These are phyloP conservation scores for Scyliorhinus canicula DNA, from an alignment of 2,797 vertebrate species.

Conservation along the genomic window DNA sequence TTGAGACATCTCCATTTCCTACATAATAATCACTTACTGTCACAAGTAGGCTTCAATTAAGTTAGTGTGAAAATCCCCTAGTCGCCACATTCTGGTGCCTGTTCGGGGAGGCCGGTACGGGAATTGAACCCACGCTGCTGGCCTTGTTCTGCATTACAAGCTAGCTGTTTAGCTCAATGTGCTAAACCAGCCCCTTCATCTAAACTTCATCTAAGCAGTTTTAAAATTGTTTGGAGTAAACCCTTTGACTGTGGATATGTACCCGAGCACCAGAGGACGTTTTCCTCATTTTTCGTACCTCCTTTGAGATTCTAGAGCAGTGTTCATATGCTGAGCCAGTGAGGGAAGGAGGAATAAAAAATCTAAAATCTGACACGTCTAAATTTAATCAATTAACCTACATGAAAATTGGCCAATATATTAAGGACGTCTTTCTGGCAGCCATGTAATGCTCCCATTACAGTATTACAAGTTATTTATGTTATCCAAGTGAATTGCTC, in stretches of 20 bases:
- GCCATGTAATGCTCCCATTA: background rate
- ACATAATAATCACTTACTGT: no score
- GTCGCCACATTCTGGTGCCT: no score
- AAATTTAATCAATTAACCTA: background rate
- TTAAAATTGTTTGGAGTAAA: background rate
- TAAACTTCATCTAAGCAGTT: background rate
- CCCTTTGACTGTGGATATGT: background rate
- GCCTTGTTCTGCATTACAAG: no score
- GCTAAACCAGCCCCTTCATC: no score
- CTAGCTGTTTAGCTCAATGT: no score
- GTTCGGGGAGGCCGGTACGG: no score
- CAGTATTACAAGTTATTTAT: conserved; percentile 1
- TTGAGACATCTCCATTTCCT: background rate
- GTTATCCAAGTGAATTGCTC: background rate
- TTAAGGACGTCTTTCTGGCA: background rate
- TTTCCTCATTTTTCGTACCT: background rate
- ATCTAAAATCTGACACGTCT: background rate
- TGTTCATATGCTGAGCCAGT: background rate
- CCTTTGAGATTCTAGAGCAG: background rate
- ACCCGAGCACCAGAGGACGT: background rate
- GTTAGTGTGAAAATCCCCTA: no score
- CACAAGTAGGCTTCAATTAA: no score
- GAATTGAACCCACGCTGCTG: no score
- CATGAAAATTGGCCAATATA: background rate
- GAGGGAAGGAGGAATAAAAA: background rate